These are phyloP conservation scores for Myiopsitta monachus DNA, from an alignment of 2,113 vertebrate genomes.

Conservation along the genomic window DNA sequence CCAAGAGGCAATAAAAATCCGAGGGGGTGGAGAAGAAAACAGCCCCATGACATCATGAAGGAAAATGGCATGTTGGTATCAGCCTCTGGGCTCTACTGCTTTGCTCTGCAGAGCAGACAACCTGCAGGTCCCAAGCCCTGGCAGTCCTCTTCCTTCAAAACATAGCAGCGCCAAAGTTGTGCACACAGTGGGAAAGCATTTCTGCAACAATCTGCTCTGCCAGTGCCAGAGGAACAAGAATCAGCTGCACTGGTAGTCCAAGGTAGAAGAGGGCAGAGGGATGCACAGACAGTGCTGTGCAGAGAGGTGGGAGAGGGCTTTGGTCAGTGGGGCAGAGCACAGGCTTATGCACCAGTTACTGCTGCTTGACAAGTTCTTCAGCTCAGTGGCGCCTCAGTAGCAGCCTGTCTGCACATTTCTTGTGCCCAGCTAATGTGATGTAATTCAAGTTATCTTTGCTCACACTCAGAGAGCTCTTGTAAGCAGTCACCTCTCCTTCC, in stretches of 20 bases:
- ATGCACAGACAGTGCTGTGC: not conserved
- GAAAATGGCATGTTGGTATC: not conserved
- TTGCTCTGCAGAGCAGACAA: not conserved
- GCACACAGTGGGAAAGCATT: not conserved
- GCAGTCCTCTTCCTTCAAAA: not conserved
- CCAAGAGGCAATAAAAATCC: not conserved
- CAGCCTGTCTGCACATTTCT: not conserved
- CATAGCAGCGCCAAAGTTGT: not conserved
- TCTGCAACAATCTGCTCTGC: not conserved
- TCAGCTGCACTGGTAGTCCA: rapidly evolving
- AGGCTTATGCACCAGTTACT: not conserved
- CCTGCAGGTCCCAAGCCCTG: not conserved
- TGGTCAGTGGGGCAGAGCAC: not conserved
- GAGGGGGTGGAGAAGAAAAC: not conserved
- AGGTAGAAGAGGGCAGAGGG: not conserved
- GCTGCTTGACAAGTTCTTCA: not conserved
- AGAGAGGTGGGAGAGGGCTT: not conserved
- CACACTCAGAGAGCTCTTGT: not conserved
- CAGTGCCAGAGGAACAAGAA: not conserved
- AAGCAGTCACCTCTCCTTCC: not conserved
- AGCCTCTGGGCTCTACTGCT: not conserved
- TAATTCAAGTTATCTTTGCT: not conserved
- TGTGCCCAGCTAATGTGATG: not conserved
- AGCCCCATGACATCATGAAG: not conserved
- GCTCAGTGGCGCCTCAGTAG: not conserved